phyloP scores from a whole-genome alignment of 2,888 invertebrate genomes.

The Lasioglossum morio region DNA sequence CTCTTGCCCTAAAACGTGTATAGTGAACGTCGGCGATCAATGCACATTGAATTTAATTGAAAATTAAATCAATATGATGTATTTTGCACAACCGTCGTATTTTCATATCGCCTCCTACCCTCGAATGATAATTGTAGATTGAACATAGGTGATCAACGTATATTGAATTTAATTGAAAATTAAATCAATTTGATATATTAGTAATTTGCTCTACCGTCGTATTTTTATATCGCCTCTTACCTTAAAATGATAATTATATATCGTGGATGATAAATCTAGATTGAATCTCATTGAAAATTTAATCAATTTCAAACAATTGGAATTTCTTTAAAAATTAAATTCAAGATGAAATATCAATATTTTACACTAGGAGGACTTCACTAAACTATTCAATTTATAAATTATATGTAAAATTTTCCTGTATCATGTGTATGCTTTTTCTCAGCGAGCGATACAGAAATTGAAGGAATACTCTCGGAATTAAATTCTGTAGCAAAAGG shows the following conservation, averaged over 20 bases:
- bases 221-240: background rate
- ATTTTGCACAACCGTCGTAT: background rate
- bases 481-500: background rate
- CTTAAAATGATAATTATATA: background rate
- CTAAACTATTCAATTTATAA: background rate
- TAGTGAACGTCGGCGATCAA: too few species aligned
- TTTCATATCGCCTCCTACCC: background rate
- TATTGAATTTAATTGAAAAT: background rate
- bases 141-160: background rate
- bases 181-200: background rate
- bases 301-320: too few species aligned
- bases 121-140: background rate
- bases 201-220: background rate
- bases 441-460: background rate
- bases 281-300: too few species aligned
- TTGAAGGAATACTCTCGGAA: background rate
- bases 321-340: too few species aligned
- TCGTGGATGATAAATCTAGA: too few species aligned
- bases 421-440: background rate
- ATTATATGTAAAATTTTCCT: background rate
- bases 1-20: background rate
- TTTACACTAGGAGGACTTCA: too few species aligned
- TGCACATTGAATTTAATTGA: background rate
- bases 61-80: background rate
- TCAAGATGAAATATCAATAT: too few species aligned